Evolutionary conservation across 1,140 invertebrate genomes (phyloP).

Genomic region (Tigriopus japonicus): DNA sequence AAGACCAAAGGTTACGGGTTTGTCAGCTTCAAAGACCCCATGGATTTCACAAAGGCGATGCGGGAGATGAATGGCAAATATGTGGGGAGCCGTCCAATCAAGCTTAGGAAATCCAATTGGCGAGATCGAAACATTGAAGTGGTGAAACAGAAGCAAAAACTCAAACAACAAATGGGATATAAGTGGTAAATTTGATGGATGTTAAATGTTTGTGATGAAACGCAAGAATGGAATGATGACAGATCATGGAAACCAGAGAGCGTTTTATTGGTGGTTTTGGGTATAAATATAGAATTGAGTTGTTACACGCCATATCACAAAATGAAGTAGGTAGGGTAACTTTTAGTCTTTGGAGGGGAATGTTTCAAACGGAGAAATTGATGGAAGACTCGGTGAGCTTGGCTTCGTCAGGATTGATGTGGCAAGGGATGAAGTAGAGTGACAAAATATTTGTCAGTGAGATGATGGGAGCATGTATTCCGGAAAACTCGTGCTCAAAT

Average conservation of each 20-base stretch:
- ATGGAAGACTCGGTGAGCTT: too few species aligned
- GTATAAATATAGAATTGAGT: too few species aligned
- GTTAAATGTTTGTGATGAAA: neutral
- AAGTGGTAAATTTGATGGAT: neutral
- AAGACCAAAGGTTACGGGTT: constrained; percentile 99
- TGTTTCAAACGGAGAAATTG: too few species aligned
- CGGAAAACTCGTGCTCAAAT: neutral
- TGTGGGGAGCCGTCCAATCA: constrained; percentile 93
- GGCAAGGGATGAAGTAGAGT: too few species aligned
- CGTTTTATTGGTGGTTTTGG: too few species aligned
- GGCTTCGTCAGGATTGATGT: too few species aligned
- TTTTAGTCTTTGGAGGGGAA: too few species aligned
- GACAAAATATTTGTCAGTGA: too few species aligned
- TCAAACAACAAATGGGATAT: constrained; percentile 32
- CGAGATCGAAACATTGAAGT: constrained; percentile 78
- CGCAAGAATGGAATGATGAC: too few species aligned
- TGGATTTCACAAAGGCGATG: constrained; percentile 92
- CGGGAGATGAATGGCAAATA: constrained; percentile 43
- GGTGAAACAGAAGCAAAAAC: constrained; percentile 85
- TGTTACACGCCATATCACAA: too few species aligned
- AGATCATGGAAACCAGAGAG: too few species aligned
- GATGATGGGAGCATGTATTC: neutral
- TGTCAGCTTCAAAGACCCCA: constrained; percentile 92
- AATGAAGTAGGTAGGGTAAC: too few species aligned
- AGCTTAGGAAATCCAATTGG: constrained; percentile 90